Base-by-base conservation (phyloP, 2,888 invertebrate genomes). In the Melangyna quadrimaculata region DNA sequence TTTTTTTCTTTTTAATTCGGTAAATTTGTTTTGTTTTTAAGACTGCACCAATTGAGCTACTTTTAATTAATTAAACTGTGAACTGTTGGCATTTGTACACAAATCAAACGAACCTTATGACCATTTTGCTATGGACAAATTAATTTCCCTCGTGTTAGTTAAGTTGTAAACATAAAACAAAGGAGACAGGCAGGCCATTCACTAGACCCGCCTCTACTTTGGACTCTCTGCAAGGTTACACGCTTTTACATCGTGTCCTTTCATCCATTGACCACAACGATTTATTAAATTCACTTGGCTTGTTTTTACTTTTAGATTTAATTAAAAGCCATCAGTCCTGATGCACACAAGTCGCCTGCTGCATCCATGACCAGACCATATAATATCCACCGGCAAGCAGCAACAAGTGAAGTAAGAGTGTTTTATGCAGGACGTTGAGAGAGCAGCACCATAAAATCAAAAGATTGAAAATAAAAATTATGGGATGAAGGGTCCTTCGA, bases 251-350 rank as follows among this genome's bases (percentile, higher is more conserved):
- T 37, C 10, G n/a, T 71, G 40, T 71, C 51, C 75, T 61, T 69
- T 80, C 48, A 53, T 14, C 59, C 63, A 48, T 70, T 83, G 74
- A 65, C 79, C 70, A 32, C 61, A 17, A 32, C 67, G 69, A 86
- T 80, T 80, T 86, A 86, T 86, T 72, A 65, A 72, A 67, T 67
- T 77, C 32, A 32, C 63, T 55, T 63, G 48, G 22, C 17, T 55
- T 45, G 48, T 48, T 73, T 69, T 73, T 67, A 43, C 51, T 40
- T 69, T 24, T 48, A 67, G 74, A 29, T 80, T 80, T 86, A 86
- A 86, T 86, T 80, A 80, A 86, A 80, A 77, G 51, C 77, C 51
- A 55, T 61, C 74, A 65, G 69, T 70, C 74, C 40, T 74, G n/a
- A n/a, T 51, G 48, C 9, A 40, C 59, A 67, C 29, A 51, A 72